phyloP scores from a whole-genome alignment of 1,140 invertebrate species.

The Cydia fagiglandana region DNA sequence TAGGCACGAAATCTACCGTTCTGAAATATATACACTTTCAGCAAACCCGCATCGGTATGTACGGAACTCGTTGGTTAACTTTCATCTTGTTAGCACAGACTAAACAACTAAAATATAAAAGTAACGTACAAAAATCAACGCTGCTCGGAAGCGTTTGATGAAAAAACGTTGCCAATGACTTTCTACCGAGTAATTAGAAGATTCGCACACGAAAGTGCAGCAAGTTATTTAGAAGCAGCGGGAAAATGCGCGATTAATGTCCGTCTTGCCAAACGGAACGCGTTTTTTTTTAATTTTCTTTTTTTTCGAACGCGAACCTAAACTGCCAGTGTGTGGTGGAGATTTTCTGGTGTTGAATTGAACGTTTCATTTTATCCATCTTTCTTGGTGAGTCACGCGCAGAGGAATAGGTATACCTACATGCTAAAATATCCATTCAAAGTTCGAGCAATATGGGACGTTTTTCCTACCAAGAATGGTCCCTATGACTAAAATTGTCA shows the following conservation, averaged over 20 bases:
- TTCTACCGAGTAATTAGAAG: conserved; percentile 72
- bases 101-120: conserved; percentile 50
- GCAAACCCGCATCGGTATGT: conserved; percentile 1
- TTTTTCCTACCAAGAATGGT: too few relatives aligned
- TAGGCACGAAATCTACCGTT: conserved; percentile 20
- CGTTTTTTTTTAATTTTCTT: conserved; percentile 51
- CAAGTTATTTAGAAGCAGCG: conserved; percentile 52
- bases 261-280: conserved; percentile 44
- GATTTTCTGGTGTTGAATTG: too few relatives aligned
- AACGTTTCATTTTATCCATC: too few relatives aligned
- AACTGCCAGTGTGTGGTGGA: too few relatives aligned
- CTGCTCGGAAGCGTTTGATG: conserved; percentile 49
- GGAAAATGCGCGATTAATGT: conserved; percentile 59
- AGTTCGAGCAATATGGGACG: too few relatives aligned
- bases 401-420: too few relatives aligned
- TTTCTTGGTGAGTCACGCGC: too few relatives aligned
- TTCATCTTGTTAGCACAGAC: conserved; percentile 66
- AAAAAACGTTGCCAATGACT: conserved; percentile 60
- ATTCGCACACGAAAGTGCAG: conserved; percentile 72
- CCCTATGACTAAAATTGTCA: too few relatives aligned
- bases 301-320: conserved; percentile 34
- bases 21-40: conserved; percentile 28
- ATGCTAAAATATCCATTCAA: too few relatives aligned
- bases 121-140: conserved; percentile 63
- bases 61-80: conserved; percentile 41